Base-by-base conservation (phyloP, 2,888 invertebrate genomes). In the Liopterus haemorrhoidalis region DNA sequence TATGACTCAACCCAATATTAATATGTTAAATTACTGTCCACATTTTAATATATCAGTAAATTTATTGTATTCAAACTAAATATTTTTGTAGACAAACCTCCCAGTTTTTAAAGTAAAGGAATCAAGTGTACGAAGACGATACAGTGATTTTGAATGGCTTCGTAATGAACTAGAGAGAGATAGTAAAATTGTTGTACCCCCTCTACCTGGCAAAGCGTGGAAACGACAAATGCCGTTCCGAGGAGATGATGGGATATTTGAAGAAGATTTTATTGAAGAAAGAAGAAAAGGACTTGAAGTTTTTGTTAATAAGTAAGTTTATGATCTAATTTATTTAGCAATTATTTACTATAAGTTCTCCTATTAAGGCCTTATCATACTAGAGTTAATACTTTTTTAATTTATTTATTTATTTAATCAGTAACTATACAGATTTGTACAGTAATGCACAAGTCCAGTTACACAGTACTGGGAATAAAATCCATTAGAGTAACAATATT, bases 121-220 rank as follows among this genome's bases (percentile, higher is more conserved):
- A 70, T 97, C 96, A 20, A 92, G 86, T 68, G 97, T 97, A 3
- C 78, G 99, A 61, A 79, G 95, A 64, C 81, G 99, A 66, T 99
- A 99, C 75, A 96, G 96, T 71, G 99, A 99, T 71, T 99, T 99
- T 71, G 99, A 99, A 73, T 99, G 99, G 99, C 75, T 99, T 53
- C 82, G 97, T 71, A 94, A 90, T 67, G 99, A 99, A 74, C 72
- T 99, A 63, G 99, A 99, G 74, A 78, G 99, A 68, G 99, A 99
- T 68, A 97, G 96, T 72, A 99, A 99, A 92, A 99, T 99, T 72
- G 96, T 99, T 41, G 99, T 99, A 27, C 99, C 99, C 49, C 85
- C 93, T 24, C 74, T 99, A 60, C 99, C 99, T 2, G 94, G 96
- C 12, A 99, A 99, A 75, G 97, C 99, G 5, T 85, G 95, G 82